Evolutionary conservation across 2,797 vertebrate genomes (phyloP).

Genomic region (Atherinosoma microstoma): DNA sequence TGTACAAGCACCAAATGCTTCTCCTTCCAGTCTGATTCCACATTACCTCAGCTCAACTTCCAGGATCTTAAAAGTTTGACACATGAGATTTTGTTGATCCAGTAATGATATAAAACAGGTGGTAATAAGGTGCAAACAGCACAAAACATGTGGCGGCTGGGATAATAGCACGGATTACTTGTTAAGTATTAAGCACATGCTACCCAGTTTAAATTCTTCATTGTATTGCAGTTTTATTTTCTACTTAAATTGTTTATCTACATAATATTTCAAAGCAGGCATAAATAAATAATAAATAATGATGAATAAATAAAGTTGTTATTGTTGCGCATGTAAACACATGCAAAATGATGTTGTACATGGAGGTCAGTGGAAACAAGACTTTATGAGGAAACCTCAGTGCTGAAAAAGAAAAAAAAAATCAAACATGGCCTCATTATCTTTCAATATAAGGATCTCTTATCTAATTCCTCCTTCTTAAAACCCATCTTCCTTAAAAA

Average conservation of each 20-base stretch:
- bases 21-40: constrained; percentile 42
- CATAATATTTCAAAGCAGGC: background rate
- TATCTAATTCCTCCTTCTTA: background rate
- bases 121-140: background rate
- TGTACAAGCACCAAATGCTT: constrained; percentile 64
- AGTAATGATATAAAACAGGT: background rate
- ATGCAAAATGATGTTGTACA: background rate
- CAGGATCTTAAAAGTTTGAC: constrained; percentile 39
- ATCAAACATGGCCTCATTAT: background rate
- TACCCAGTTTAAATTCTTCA: background rate
- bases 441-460: background rate
- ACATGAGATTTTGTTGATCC: constrained; percentile 10
- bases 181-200: background rate
- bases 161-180: background rate
- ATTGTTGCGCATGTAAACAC: constrained; percentile 3
- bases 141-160: background rate
- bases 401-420: background rate
- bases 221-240: background rate
- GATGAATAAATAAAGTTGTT: background rate
- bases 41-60: constrained; percentile 51
- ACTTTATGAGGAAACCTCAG: background rate
- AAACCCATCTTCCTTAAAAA: background rate
- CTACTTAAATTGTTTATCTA: background rate
- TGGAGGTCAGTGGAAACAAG: background rate
- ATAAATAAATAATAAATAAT: background rate